These are phyloP conservation scores for Epistrophe grossulariae DNA, from an alignment of 2,888 invertebrate species.

Conservation along the genomic window DNA sequence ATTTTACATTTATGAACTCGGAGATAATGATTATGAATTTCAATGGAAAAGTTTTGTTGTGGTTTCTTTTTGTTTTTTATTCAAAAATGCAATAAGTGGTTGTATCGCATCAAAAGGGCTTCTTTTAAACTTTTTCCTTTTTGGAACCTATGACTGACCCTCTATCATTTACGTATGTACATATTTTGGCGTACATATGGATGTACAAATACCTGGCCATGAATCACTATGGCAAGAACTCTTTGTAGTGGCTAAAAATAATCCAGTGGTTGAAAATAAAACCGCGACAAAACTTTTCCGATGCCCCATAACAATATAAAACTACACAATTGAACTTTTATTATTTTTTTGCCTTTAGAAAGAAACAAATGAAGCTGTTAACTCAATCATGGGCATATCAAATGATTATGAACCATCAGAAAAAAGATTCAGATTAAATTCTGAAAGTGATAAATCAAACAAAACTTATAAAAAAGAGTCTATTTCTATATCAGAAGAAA, in stretches of 20 bases:
- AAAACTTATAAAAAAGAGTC: constrained; percentile 37
- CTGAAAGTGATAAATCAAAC: constrained; percentile 76
- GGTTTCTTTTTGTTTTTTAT: not conserved
- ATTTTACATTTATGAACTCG: too few relatives aligned
- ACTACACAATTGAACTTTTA: not conserved
- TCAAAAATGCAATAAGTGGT: too few relatives aligned
- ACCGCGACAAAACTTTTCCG: constrained; percentile 46
- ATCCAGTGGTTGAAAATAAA: too few relatives aligned
- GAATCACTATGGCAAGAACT: too few relatives aligned
- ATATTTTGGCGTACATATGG: too few relatives aligned
- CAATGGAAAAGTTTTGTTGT: constrained; percentile 27
- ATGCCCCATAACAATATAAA: not conserved
- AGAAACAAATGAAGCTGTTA: constrained; percentile 83
- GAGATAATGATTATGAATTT: not conserved
- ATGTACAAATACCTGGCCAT: too few relatives aligned
- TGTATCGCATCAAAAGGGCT: too few relatives aligned
- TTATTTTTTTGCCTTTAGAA: constrained; percentile 78
- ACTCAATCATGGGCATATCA: constrained; percentile 80
- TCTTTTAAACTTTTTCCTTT: too few relatives aligned
- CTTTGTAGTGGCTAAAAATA: too few relatives aligned
- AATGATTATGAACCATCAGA: constrained; percentile 75
- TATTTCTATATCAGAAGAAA: constrained; percentile 18
- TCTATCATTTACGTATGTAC: too few relatives aligned
- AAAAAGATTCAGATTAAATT: constrained; percentile 71
- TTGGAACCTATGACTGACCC: too few relatives aligned